These are phyloP conservation scores for Dendroctonus valens DNA, from an alignment of 1,140 invertebrate genomes.

Conservation along the genomic window DNA sequence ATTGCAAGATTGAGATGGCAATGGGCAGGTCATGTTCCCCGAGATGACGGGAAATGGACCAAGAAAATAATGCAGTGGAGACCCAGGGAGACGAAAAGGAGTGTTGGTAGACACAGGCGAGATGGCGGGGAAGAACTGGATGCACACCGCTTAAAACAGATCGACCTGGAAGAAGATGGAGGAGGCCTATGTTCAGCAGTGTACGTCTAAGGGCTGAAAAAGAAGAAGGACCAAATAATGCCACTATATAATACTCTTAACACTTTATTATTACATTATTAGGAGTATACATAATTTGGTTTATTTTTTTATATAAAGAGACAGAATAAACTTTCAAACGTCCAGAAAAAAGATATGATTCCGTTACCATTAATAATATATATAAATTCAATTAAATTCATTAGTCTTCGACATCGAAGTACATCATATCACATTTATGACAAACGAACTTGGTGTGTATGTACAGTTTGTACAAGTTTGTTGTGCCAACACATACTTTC, in stretches of 20 bases:
- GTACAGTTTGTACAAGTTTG: constrained; percentile 19
- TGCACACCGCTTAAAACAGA: no score
- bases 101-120: no score
- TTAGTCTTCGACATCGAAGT: constrained; percentile 28
- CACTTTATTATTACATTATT: constrained; percentile 25
- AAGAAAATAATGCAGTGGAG: no score
- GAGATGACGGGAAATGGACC: no score
- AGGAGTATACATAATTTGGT: constrained; percentile 30
- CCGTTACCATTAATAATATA: constrained; percentile 11
- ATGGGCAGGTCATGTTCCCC: no score
- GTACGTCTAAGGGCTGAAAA: no score
- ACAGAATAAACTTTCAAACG: constrained; percentile 20
- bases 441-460: constrained; percentile 17
- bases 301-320: constrained; percentile 25
- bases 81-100: no score
- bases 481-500: constrained; percentile 8
- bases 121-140: no score
- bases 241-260: constrained; percentile 8
- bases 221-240: not conserved
- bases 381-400: constrained; percentile 30
- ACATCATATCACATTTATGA: constrained; percentile 26
- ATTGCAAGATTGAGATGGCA: no score
- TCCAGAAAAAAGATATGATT: constrained; percentile 25
- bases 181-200: no score
- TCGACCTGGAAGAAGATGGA: no score